Evolutionary conservation across 1,140 invertebrate genomes (phyloP), one percentile per base, ranked within the genome.

Genomic region (Drosophila mauritiana): DNA sequence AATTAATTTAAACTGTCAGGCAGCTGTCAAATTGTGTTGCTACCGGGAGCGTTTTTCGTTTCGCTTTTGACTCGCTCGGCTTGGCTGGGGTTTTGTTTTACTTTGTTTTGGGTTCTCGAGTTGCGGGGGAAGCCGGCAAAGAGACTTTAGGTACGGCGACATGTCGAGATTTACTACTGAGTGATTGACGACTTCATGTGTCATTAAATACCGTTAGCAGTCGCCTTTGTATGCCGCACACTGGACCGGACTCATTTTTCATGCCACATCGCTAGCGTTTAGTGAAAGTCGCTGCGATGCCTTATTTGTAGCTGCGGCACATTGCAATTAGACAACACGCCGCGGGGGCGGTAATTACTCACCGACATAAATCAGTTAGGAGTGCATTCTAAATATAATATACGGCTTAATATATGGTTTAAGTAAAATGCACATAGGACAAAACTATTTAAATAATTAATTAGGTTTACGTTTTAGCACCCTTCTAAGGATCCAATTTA

Each of bases 111-210:
- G 42, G 39, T 69, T 70, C 67, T 70, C 36, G 42, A 12, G 59
- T 43, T 46, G 48, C 36, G 64, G 42, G 42, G 31, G 64, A 17
- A 67, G 64, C 20, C 31, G 27, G 53, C 7, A 48, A 39, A 4
- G 54, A 65, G 61, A 67, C 79, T 57, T 52, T 70, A 7, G 68
- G 51, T 61, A 62, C 64, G 83, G 83, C 83, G 84, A 86, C 83
- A 83, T 76, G 84, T 89, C 64, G 84, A 90, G 84, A 89, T 89
- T 89, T 90, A 63, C 80, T 90, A 57, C 80, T 70, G 80, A 84
- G 84, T 89, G 84, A 89, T 89, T 89, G 84, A 89, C 84, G 84
- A 89, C 85, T 89, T 89, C 67, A 84, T 89, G 84, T 89, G 85
- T 90, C 84, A 89, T 89, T 89, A 90, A 90, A 84, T 80, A 84